Percentiles rank a stretch among this genome's conserved stretches.
phyloP scores from a whole-genome alignment of 1,140 invertebrate genomes.

The Leptinotarsa defecta region DNA sequence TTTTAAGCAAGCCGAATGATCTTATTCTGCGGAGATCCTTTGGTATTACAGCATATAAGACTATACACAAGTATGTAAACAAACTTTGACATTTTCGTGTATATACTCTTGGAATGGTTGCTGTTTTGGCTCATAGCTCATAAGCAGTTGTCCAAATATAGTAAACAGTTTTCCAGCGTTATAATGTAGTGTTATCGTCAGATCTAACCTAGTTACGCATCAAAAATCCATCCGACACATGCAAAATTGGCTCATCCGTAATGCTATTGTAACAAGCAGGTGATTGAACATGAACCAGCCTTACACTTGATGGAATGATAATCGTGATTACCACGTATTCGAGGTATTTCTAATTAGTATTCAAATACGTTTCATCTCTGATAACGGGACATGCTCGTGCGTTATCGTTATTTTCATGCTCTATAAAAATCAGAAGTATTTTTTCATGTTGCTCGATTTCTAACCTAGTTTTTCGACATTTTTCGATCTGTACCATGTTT shows the following conservation, averaged over 20 bases:
- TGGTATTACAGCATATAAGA: too few species aligned
- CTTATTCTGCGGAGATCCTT: too few species aligned
- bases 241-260: not conserved
- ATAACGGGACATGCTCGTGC: not conserved
- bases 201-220: not conserved
- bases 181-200: not conserved
- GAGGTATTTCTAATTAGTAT: not conserved
- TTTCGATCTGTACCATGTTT: too few species aligned
- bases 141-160: too few species aligned
- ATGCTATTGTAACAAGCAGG: not conserved
- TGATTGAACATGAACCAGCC: not conserved
- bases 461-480: too few species aligned
- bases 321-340: not conserved
- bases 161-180: too few species aligned
- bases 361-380: not conserved
- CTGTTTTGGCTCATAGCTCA: too few species aligned
- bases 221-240: not conserved
- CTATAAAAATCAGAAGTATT: not conserved
- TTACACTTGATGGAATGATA: not conserved
- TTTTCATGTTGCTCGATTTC: too few species aligned
- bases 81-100: too few species aligned
- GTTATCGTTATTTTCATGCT: not conserved
- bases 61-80: too few species aligned
- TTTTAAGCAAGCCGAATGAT: too few species aligned
- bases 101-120: too few species aligned